Conservation (phyloP, 2,113 vertebrate species). For the Indicator maculatus region DNA sequence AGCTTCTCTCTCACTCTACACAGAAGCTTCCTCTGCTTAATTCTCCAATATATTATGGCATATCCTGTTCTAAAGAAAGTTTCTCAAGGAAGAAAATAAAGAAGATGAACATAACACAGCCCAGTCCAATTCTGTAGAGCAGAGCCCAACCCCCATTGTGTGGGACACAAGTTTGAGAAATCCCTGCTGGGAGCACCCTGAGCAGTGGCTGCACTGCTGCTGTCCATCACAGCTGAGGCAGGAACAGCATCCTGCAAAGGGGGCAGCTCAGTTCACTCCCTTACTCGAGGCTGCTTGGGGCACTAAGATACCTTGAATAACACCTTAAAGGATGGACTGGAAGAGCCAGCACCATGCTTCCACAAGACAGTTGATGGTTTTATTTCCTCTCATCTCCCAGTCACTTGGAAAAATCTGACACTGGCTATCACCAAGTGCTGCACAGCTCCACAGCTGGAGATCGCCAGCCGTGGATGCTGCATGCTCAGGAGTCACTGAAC, state of each 20-base stretch:
- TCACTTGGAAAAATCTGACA: not conserved
- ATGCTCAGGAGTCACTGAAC: not conserved
- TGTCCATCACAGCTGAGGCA: not conserved
- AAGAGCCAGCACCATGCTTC: not conserved
- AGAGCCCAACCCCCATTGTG: not conserved
- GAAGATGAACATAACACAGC: not conserved
- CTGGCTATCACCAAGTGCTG: not conserved
- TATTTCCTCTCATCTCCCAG: not conserved
- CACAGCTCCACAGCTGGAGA: not conserved
- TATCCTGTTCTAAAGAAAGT: conserved; percentile 8
- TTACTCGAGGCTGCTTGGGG: not conserved
- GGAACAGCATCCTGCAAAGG: not conserved
- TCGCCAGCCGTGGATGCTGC: fast-evolving
- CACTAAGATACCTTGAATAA: not conserved
- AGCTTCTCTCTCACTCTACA: conserved; percentile 48
- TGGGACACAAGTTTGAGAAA: not conserved
- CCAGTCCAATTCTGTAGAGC: not conserved
- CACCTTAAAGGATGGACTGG: not conserved
- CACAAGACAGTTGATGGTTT: not conserved
- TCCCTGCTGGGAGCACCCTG: not conserved
- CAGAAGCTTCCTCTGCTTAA: conserved; percentile 58
- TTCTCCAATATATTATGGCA: conserved; percentile 18
- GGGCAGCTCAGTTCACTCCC: not conserved
- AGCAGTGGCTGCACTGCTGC: not conserved
- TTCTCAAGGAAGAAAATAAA: not conserved